phyloP scores from a whole-genome alignment of 2,113 vertebrate genomes.

The Gallinago paraguaiae region DNA sequence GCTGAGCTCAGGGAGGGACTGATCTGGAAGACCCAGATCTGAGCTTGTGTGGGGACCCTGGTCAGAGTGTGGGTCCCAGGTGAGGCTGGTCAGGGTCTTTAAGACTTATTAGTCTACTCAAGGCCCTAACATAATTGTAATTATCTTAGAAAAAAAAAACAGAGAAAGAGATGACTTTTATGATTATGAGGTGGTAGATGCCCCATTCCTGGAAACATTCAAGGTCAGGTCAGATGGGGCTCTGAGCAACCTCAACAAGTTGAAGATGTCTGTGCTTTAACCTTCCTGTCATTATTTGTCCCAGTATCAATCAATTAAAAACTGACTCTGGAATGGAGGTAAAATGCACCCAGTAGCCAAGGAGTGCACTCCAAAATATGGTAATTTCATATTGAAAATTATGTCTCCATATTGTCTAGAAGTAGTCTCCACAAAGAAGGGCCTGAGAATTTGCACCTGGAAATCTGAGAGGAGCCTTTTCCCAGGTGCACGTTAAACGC shows the following conservation, averaged over 20 bases:
- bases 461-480: background rate
- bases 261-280: background rate
- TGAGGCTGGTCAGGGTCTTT: background rate
- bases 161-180: background rate
- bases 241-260: background rate
- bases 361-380: background rate
- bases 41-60: background rate
- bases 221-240: background rate
- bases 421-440: background rate
- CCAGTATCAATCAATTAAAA: background rate
- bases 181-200: background rate
- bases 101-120: background rate
- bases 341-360: fast-evolving
- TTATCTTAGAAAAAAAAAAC: background rate
- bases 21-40: background rate
- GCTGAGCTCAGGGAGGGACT: background rate
- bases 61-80: background rate
- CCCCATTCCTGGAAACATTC: background rate
- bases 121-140: background rate
- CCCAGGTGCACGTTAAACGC: no score
- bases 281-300: background rate
- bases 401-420: background rate
- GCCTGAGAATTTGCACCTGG: background rate
- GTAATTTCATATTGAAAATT: no score
- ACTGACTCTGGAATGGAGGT: background rate